Percentiles rank a stretch among this genome's conserved stretches.
phyloP scores from a whole-genome alignment of 2,888 invertebrate genomes.

The Cerastoderma edule region DNA sequence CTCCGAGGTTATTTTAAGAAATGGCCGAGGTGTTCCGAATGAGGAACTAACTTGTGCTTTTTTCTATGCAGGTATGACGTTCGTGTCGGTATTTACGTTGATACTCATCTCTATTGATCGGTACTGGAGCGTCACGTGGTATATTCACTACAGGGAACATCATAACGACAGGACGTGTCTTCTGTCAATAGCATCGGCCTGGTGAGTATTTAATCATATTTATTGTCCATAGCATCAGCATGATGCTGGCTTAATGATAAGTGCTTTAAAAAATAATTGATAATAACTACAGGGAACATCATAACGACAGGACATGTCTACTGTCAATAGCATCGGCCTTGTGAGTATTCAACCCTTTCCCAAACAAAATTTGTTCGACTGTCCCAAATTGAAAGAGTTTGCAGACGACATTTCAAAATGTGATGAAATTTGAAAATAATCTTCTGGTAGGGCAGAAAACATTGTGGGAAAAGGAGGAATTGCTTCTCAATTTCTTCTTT shows the following conservation, averaged over 20 bases:
- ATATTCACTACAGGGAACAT: slow-evolving; percentile 69
- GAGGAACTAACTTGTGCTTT: background rate
- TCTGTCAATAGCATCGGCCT: slow-evolving; percentile 61
- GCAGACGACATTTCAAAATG: too few relatives aligned
- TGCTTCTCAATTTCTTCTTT: too few relatives aligned
- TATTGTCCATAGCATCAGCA: background rate
- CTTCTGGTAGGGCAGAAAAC: too few relatives aligned
- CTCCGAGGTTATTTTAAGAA: background rate
- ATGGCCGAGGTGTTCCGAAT: background rate
- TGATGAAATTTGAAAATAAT: too few relatives aligned
- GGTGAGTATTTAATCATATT: slow-evolving; percentile 27
- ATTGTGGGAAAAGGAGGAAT: too few relatives aligned
- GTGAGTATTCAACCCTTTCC: background rate
- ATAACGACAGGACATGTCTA: background rate
- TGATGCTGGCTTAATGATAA: background rate
- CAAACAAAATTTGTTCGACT: background rate
- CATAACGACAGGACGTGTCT: slow-evolving; percentile 69
- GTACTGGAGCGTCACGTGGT: slow-evolving; percentile 77
- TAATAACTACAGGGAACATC: slow-evolving; percentile 66
- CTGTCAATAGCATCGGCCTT: background rate
- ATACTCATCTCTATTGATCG: slow-evolving; percentile 80
- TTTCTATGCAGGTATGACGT: slow-evolving; percentile 74
- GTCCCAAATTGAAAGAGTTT: too few relatives aligned
- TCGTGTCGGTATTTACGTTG: slow-evolving; percentile 82
- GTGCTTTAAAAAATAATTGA: too few relatives aligned